phyloP scores from a whole-genome alignment of 1,140 invertebrate species.

The Euura lappo region DNA sequence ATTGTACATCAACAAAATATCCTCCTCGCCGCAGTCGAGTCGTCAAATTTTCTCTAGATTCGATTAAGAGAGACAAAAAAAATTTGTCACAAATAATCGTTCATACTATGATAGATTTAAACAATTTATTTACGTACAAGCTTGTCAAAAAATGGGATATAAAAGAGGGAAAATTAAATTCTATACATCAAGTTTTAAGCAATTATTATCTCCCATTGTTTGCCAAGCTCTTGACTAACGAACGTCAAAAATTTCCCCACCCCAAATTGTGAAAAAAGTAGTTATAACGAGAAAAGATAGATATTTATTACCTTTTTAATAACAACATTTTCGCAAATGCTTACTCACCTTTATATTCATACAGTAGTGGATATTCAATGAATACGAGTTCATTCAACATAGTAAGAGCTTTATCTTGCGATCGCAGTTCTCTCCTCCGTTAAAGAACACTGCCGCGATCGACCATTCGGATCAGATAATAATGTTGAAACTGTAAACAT shows the following conservation, averaged over 20 bases:
- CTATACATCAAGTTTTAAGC: background rate
- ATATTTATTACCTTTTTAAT: conserved; percentile 30
- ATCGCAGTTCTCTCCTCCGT: conserved; percentile 54
- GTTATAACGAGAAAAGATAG: too few species aligned
- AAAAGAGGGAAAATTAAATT: background rate
- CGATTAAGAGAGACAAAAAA: too few species aligned
- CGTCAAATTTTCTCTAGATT: too few species aligned
- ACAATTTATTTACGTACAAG: too few species aligned
- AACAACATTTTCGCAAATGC: conserved; percentile 52
- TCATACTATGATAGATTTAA: background rate
- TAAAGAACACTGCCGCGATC: conserved; percentile 39
- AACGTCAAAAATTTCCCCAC: conserved; percentile 27
- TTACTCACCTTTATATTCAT: conserved; percentile 50
- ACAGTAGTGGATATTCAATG: conserved; percentile 43
- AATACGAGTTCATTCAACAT: conserved; percentile 52
- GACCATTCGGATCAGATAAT: conserved; percentile 44
- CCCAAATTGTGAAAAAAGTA: conserved; percentile 27
- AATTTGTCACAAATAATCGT: background rate
- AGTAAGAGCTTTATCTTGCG: conserved; percentile 54
- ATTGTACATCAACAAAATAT: too few species aligned
- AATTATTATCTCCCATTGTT: background rate
- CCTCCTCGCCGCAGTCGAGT: too few species aligned
- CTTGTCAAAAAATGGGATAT: conserved; percentile 7
- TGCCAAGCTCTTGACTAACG: background rate
- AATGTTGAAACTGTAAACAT: conserved; percentile 38